Evolutionary conservation across 2,113 vertebrate species (phyloP).

Genomic region (Ceratotherium simum): DNA sequence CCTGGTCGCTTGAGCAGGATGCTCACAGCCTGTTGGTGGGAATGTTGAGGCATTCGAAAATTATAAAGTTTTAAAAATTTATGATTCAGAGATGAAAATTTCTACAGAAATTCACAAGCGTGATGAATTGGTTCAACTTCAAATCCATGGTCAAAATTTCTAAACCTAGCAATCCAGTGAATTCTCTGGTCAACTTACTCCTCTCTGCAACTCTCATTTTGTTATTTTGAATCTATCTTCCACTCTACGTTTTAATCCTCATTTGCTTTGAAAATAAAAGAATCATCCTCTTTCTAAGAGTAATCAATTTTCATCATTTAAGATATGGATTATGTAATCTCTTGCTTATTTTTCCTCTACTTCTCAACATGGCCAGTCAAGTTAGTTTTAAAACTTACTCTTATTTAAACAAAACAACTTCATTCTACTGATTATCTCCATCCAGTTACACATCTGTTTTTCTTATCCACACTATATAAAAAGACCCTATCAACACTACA

Average conservation of each 20-base stretch:
- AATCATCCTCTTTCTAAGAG: not conserved
- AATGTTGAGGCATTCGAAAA: not conserved
- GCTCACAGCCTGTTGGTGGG: not conserved
- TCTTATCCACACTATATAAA: not conserved
- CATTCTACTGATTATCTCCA: not conserved
- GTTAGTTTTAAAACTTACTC: not conserved
- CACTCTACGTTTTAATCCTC: not conserved
- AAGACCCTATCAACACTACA: not conserved
- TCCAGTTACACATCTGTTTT: not conserved
- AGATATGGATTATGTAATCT: not conserved
- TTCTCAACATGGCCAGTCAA: not conserved
- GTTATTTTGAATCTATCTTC: not conserved
- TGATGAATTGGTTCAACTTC: not conserved
- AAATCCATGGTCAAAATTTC: not conserved
- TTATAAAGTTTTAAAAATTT: not conserved
- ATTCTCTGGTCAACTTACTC: not conserved
- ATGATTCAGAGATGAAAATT: not conserved
- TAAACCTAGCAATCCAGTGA: not conserved
- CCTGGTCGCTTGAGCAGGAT: too few relatives aligned
- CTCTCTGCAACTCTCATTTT: not conserved
- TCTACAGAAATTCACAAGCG: not conserved
- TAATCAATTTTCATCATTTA: not conserved
- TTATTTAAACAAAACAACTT: not conserved
- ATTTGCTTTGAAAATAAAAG: not conserved
- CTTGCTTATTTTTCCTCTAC: not conserved